These are phyloP conservation scores for Rotaria macrura DNA, from an alignment of 2,888 invertebrate species.

Conservation along the genomic window DNA sequence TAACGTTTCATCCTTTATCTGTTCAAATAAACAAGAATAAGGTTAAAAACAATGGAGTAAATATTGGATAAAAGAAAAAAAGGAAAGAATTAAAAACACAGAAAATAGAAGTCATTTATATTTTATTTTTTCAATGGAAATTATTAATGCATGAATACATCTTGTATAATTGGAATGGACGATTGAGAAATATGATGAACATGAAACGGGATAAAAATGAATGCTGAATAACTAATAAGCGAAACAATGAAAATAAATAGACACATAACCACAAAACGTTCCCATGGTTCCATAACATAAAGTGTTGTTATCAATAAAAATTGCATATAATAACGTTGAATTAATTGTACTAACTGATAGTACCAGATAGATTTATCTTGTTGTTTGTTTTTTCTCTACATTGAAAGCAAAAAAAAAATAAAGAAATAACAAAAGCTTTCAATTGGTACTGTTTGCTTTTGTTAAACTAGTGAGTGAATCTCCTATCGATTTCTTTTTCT, in stretches of 20 bases:
- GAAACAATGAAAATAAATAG: neutral
- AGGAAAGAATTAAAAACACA: no score
- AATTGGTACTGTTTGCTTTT: no score
- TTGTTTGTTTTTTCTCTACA: neutral
- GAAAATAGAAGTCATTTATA: no score
- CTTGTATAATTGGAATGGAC: no score
- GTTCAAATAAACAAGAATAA: no score
- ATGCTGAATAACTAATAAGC: neutral
- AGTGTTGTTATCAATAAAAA: neutral
- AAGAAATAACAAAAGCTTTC: neutral
- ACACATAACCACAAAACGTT: neutral
- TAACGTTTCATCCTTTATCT: no score
- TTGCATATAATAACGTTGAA: neutral
- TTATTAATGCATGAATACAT: no score
- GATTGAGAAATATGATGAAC: neutral
- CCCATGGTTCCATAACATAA: conserved; percentile 9
- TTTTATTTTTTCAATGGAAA: no score
- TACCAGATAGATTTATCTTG: neutral
- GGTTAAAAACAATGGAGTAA: no score
- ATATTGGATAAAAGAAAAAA: no score
- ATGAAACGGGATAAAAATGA: neutral
- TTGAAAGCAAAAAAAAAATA: neutral
- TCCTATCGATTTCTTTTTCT: no score
- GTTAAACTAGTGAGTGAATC: no score
- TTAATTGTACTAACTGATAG: neutral